Conservation (phyloP, 2,113 vertebrate genomes). For the Hemiprocne comata region DNA sequence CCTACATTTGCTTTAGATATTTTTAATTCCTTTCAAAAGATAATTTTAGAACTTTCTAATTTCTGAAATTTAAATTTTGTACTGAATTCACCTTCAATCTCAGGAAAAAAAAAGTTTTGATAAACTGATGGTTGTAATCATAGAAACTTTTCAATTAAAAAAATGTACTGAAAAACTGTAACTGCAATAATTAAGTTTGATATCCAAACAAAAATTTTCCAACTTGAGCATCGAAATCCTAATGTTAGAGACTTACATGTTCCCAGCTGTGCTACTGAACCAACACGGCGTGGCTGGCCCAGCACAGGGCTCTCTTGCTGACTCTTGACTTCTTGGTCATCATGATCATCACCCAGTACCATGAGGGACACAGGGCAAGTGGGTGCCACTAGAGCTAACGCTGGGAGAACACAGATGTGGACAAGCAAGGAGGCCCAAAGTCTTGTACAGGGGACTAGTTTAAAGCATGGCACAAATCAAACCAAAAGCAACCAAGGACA, state of each 20-base stretch:
- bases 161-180: background rate
- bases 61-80: background rate
- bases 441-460: background rate
- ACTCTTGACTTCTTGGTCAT: background rate
- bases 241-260: background rate
- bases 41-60: background rate
- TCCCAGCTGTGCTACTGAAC: background rate
- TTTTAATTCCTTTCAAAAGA: background rate
- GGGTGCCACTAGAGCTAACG: background rate
- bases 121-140: background rate
- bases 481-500: conserved; percentile 16
- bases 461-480: conserved; percentile 5
- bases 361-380: fast-evolving
- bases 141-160: background rate
- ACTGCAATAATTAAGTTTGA: background rate
- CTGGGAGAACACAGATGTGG: background rate
- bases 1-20: background rate
- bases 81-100: background rate
- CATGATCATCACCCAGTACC: background rate
- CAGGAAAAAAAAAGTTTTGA: background rate
- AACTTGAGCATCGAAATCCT: background rate
- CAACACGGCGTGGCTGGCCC: background rate
- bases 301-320: background rate
- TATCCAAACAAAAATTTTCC: background rate
- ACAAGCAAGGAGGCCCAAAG: background rate